Percentiles rank a stretch among this genome's conserved stretches.
These are phyloP conservation scores for Drosophila neutralis DNA, from an alignment of 2,888 invertebrate species.

Conservation along the genomic window DNA sequence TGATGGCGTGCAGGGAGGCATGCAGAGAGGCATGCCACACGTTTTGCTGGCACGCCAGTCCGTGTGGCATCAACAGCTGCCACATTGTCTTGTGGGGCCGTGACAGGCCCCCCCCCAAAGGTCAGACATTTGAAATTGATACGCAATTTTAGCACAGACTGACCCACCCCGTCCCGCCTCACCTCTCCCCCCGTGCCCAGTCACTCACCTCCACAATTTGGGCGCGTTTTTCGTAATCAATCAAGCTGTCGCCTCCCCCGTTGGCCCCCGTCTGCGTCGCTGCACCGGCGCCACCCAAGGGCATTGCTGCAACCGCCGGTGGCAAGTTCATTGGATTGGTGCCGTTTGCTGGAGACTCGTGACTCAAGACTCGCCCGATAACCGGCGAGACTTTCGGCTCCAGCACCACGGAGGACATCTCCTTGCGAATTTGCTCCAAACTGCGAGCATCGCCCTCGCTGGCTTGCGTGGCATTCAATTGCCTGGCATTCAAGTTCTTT, in stretches of 20 bases:
- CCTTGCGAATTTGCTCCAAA: conserved; percentile 54
- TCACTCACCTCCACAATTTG: conserved; percentile 84
- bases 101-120: conserved; percentile 45
- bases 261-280: conserved; percentile 21
- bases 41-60: conserved; percentile 17
- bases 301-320: conserved; percentile 32
- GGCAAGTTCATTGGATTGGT: neutral
- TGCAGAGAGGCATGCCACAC: neutral
- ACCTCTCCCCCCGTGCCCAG: neutral
- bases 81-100: conserved; percentile 22
- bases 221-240: conserved; percentile 83
- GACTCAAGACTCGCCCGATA: conserved; percentile 46
- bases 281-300: conserved; percentile 35
- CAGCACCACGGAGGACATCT: conserved; percentile 49
- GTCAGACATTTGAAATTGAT: conserved; percentile 57
- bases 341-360: conserved; percentile 21
- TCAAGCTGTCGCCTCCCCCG: conserved; percentile 50
- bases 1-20: neutral
- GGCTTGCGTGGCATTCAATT: conserved; percentile 24
- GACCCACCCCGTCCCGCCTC: neutral
- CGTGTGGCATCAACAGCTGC: conserved; percentile 49
- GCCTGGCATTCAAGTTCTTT: conserved; percentile 73
- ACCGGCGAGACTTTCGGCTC: conserved; percentile 52
- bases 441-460: conserved; percentile 47
- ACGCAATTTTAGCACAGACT: conserved; percentile 31